Evolutionary conservation across 2,888 invertebrate species (phyloP).

Genomic region (Drepanosiphum platanoidis): DNA sequence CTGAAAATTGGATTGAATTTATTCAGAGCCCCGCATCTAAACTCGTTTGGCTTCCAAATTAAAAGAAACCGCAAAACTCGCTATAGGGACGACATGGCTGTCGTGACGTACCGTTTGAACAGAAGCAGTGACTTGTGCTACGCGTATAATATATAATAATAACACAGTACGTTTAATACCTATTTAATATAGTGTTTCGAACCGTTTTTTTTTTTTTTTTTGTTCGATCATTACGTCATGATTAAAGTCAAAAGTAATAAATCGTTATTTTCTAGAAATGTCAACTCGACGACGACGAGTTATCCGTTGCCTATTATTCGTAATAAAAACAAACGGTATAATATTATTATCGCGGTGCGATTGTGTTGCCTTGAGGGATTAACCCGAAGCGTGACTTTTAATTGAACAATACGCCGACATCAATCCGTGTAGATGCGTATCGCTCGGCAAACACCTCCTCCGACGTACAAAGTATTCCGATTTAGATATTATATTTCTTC

Average conservation of each 20-base stretch:
- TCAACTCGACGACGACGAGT: too few relatives aligned
- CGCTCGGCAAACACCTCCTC: background rate
- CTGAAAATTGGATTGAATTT: conserved; percentile 29
- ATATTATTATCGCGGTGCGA: background rate
- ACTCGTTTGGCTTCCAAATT: conserved; percentile 47
- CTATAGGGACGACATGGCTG: background rate
- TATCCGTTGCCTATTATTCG: too few relatives aligned
- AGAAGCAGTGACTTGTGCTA: background rate
- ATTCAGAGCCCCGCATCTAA: background rate
- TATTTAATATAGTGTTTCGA: background rate
- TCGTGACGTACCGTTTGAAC: background rate
- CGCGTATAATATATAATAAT: background rate
- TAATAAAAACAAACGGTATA: background rate
- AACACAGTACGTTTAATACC: background rate
- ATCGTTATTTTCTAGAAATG: conserved; percentile 31
- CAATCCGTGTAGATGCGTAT: background rate
- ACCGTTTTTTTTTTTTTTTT: conserved; percentile 2
- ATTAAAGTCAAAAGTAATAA: background rate
- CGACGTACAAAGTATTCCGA: background rate
- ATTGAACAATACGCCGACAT: conserved; percentile 15
- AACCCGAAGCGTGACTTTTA: background rate
- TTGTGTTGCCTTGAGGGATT: background rate
- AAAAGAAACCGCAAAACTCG: conserved; percentile 51
- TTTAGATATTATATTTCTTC: background rate
- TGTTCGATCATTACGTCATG: background rate